Base-by-base conservation (phyloP, 2,113 vertebrate genomes). In the Oriolus oriolus region DNA sequence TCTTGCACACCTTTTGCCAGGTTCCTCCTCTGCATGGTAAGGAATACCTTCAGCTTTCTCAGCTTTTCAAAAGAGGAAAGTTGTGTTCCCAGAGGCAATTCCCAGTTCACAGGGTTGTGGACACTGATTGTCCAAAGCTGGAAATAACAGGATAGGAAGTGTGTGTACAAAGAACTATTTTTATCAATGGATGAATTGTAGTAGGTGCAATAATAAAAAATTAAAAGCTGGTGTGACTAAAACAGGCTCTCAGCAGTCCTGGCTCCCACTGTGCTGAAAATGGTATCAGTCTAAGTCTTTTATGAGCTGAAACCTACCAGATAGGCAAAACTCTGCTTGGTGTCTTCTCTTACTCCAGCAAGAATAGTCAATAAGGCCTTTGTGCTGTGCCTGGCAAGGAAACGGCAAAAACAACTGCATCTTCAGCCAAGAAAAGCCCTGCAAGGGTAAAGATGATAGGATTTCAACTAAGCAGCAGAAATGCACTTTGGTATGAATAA, bases 401-500 rank as follows among this genome's bases (percentile, higher is more conserved):
- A 82, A 87, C 0, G 4, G 73, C 49, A 82, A 89, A 91, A 94
- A 64, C 77, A 87, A 41, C 65, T 10, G 23, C 26, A 68, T 64
- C 50, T 68, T 68, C 49, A 71, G 80, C 91, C 94, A 94, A 95
- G 87, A 82, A 94, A 94, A 95, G 63, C 74, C 57, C 88, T 92
- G 83, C 56, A 89, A 90, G 68, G 87, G 53, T 84, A 87, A 91
- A 68, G 65, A 87, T 69, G 73, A 61, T 78, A 92, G 61, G 65
- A 68, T 92, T 95, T 92, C 84, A 52, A 37, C 56, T 77, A 33
- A 90, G 69, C 37, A 91, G 81, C 57, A 84, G 70, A 95, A 95
- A 75, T 57, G 39, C 49, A 39, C 52, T 61, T 95, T 45, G n/a
- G 24, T 82, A 56, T 64, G 87, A 75, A 35, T 87, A 81, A 84